Percentiles rank a stretch among this genome's conserved stretches.
These are phyloP conservation scores for Clinocottus analis DNA, from an alignment of 2,113 vertebrate species.

Conservation along the genomic window DNA sequence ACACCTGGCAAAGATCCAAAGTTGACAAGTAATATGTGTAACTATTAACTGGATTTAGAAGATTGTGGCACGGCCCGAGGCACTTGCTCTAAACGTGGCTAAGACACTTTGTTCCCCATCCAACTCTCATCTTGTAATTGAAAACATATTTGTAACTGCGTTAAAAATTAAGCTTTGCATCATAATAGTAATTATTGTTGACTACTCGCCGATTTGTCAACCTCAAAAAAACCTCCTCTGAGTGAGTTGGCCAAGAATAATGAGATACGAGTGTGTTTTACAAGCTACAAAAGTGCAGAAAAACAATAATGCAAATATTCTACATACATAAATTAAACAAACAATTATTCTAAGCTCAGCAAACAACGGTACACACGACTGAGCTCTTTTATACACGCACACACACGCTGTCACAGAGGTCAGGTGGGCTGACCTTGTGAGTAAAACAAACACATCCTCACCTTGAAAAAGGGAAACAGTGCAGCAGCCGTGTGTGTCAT, in stretches of 20 bases:
- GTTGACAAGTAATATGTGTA: neutral
- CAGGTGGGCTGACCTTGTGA: slow-evolving; percentile 30
- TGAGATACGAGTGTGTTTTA: neutral
- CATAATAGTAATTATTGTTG: neutral
- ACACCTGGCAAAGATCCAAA: neutral
- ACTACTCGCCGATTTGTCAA: neutral
- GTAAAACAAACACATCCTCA: slow-evolving; percentile 50
- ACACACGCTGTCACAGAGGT: neutral
- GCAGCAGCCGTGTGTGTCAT: slow-evolving; percentile 15
- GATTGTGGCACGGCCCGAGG: neutral
- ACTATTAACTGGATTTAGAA: neutral
- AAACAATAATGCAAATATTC: slow-evolving; percentile 5
- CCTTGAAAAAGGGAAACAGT: slow-evolving; percentile 15
- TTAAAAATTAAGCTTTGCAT: slow-evolving; percentile 51
- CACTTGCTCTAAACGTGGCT: neutral
- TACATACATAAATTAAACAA: too few relatives aligned
- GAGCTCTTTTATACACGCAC: neutral
- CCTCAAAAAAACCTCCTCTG: neutral
- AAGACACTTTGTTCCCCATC: neutral
- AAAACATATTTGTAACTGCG: slow-evolving; percentile 39
- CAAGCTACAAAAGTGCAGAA: neutral
- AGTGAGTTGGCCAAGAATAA: neutral
- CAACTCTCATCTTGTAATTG: neutral
- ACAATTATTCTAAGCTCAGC: neutral
- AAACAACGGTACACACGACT: neutral